phyloP scores from a whole-genome alignment of 2,888 invertebrate genomes.

The Sarcophaga caerulescens region DNA sequence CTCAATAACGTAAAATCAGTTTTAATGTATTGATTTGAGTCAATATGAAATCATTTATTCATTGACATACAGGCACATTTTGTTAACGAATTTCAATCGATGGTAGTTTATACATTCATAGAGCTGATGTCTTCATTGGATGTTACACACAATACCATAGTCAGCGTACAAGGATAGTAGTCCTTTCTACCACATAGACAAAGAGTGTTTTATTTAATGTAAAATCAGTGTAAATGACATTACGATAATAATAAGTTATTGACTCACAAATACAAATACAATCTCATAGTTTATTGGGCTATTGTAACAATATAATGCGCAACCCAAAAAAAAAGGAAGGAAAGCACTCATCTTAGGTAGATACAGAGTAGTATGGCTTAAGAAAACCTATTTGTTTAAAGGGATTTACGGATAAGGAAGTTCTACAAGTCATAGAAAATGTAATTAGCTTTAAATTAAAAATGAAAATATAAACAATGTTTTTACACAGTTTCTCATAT shows the following conservation, averaged over 20 bases:
- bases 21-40: constrained; percentile 6
- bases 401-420: too few species aligned
- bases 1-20: background rate
- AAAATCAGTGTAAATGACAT: constrained; percentile 53
- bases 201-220: background rate
- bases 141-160: background rate
- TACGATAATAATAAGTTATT: constrained; percentile 42
- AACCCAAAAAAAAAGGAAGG: background rate
- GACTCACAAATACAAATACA: constrained; percentile 9
- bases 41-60: constrained; percentile 24
- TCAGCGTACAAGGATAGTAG: background rate
- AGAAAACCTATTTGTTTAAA: too few species aligned
- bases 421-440: too few species aligned
- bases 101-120: background rate
- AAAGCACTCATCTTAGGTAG: too few species aligned
- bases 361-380: too few species aligned
- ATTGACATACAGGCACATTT: constrained; percentile 13
- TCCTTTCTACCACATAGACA: background rate
- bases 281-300: background rate
- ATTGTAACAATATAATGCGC: background rate
- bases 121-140: background rate
- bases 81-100: background rate
- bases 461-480: too few species aligned
- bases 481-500: too few species aligned
- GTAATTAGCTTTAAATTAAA: too few species aligned